A percentile compares a stretch with the other conserved stretches of the same genome.
These are phyloP conservation scores for Nymphalis urticae DNA, from an alignment of 2,888 invertebrate species.

Conservation along the genomic window DNA sequence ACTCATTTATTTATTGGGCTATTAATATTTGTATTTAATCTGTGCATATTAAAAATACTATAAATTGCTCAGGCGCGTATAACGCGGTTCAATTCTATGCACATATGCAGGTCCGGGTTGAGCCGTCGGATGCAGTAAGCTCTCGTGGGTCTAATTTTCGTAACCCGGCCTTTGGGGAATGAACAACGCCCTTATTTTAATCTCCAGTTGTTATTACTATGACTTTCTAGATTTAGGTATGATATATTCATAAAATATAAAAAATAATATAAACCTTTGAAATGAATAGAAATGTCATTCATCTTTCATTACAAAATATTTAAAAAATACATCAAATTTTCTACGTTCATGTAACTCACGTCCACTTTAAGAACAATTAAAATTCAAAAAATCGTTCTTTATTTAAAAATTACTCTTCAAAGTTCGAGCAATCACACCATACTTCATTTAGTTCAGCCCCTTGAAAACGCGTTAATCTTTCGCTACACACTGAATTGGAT, in stretches of 20 bases:
- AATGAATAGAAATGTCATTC: background rate
- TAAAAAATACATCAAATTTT: too few relatives aligned
- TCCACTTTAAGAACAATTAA: background rate
- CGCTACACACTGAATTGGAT: conserved; percentile 63
- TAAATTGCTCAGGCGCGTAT: conserved; percentile 42
- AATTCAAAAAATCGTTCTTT: background rate
- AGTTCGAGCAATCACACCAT: conserved; percentile 14
- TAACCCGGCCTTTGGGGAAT: conserved; percentile 69
- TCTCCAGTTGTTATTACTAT: conserved; percentile 26
- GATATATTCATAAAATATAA: background rate
- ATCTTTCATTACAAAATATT: background rate
- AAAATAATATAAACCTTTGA: background rate
- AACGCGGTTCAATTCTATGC: conserved; percentile 50
- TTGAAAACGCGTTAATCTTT: conserved; percentile 60
- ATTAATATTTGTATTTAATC: too few relatives aligned
- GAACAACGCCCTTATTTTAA: conserved; percentile 31
- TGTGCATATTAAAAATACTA: background rate
- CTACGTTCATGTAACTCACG: too few relatives aligned
- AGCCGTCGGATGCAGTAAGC: conserved; percentile 59
- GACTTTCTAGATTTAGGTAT: conserved; percentile 19
- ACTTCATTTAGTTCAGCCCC: conserved; percentile 45
- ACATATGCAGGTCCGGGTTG: conserved; percentile 76
- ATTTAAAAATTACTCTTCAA: background rate
- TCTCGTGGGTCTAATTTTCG: conserved; percentile 78
- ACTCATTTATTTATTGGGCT: too few relatives aligned